A percentile compares a stretch with the other conserved stretches of the same genome.
Conservation (phyloP, 2,888 invertebrate species). For the Dynastes grantii region DNA sequence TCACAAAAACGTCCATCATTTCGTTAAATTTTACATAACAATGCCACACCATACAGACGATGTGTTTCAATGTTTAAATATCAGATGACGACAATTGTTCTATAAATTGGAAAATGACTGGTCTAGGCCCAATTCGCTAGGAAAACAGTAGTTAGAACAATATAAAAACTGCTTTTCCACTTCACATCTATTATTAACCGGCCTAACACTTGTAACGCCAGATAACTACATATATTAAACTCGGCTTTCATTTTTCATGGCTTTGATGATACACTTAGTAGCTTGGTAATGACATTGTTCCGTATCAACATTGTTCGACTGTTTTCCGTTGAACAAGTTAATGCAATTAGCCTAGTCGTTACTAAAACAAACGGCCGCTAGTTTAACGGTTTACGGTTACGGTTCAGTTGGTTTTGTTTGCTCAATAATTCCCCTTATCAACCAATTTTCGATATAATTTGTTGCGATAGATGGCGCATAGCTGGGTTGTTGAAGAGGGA, state of each 20-base stretch:
- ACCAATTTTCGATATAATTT: constrained; percentile 34
- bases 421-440: constrained; percentile 30
- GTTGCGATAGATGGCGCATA: background rate
- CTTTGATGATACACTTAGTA: background rate
- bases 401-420: constrained; percentile 32
- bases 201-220: background rate
- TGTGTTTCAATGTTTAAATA: too few species aligned
- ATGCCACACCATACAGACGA: too few species aligned
- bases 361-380: constrained; percentile 24
- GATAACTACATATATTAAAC: background rate
- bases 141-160: too few species aligned
- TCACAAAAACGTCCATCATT: too few species aligned
- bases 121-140: too few species aligned
- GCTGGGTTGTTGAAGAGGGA: background rate
- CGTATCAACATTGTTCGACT: constrained; percentile 23
- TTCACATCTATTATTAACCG: too few species aligned
- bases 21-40: too few species aligned
- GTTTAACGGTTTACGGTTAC: constrained; percentile 37
- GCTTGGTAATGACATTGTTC: background rate
- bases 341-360: constrained; percentile 38
- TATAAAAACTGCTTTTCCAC: too few species aligned
- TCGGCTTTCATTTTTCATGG: background rate
- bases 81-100: too few species aligned
- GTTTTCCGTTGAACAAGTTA: constrained; percentile 38
- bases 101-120: too few species aligned